A percentile compares a stretch with the other conserved stretches of the same genome.
These are phyloP conservation scores for Ormia ochracea DNA, from an alignment of 2,888 invertebrate species.

Conservation along the genomic window DNA sequence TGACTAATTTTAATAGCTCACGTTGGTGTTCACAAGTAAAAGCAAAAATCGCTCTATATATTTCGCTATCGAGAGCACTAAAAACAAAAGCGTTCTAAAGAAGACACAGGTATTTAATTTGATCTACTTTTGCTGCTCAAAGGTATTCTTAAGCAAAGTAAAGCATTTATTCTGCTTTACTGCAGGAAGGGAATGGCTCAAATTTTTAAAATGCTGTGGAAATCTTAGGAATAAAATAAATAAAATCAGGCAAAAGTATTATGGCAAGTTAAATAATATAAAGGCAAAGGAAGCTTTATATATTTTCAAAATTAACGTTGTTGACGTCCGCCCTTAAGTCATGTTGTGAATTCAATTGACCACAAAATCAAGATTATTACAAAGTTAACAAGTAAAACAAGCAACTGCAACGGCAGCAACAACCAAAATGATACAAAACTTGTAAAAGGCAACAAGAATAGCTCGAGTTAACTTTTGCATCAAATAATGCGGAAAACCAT, in stretches of 20 bases:
- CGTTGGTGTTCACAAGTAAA: too few relatives aligned
- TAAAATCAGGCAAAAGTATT: not conserved
- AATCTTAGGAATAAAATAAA: conserved; percentile 7
- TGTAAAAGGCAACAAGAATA: not conserved
- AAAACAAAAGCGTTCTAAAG: too few relatives aligned
- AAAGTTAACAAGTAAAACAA: conserved; percentile 47
- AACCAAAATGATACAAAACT: not conserved
- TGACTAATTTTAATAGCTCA: too few relatives aligned
- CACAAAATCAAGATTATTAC: conserved; percentile 75
- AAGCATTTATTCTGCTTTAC: too few relatives aligned
- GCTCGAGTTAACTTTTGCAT: conserved; percentile 20
- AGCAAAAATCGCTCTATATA: too few relatives aligned
- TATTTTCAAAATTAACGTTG: conserved; percentile 35
- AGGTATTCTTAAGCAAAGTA: too few relatives aligned
- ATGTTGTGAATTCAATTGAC: conserved; percentile 74
- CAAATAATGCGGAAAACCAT: conserved; percentile 42
- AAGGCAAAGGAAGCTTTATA: conserved; percentile 40
- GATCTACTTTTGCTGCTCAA: too few relatives aligned
- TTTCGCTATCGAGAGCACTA: too few relatives aligned
- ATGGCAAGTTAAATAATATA: not conserved
- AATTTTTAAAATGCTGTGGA: not conserved
- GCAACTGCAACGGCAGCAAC: not conserved
- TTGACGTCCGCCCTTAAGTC: conserved; percentile 68
- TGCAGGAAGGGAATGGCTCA: too few relatives aligned
- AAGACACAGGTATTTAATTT: too few relatives aligned